Evolutionary conservation across 2,113 vertebrate genomes (phyloP), one percentile per base, ranked within the genome.

Genomic region (Prolemur simus): DNA sequence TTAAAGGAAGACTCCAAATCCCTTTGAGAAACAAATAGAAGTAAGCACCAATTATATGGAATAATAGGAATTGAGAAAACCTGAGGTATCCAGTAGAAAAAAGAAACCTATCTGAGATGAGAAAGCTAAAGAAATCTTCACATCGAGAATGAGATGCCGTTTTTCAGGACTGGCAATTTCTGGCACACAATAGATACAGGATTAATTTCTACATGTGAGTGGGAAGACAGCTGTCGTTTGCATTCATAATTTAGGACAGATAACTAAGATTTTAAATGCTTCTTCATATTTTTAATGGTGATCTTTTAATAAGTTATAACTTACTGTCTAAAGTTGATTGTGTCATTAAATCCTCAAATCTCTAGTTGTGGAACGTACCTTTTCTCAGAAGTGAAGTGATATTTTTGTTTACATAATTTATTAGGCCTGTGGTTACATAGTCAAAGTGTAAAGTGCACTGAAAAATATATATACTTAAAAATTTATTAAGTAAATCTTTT

Each of bases 381-480:
- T 95, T 93, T 91, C 56, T 88, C 63, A 63, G 8, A 66, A 49
- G 18, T 42, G 18, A 74, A 56, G 20, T 4, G 45, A 21, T 64
- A 52, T 56, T 94, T 87, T 83, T 93, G 42, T 32, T 94, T 83
- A 60, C 3, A 54, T 86, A 77, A 69, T 64, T 95, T 78, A 80
- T 77, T 63, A 63, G 14, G 15, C 17, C 52, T 69, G 3, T 82
- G 60, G 20, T 63, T 71, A 66, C 39, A 68, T 13, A 56, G 37
- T 54, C 7, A 66, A 91, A 78, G 49, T 94, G 27, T 77, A 86
- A 90, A 97, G 12, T 77, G 8, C 12, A 63, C 25, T 90, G 34
- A 93, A 95, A 52, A 18, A 54, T 80, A 63, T n/a, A 81, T 32
- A 54, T 56, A 25, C 86, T 96, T 96, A 87, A 92, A 96, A 54